Base-by-base conservation (phyloP, 1,140 invertebrate species). In the Physella acuta region DNA sequence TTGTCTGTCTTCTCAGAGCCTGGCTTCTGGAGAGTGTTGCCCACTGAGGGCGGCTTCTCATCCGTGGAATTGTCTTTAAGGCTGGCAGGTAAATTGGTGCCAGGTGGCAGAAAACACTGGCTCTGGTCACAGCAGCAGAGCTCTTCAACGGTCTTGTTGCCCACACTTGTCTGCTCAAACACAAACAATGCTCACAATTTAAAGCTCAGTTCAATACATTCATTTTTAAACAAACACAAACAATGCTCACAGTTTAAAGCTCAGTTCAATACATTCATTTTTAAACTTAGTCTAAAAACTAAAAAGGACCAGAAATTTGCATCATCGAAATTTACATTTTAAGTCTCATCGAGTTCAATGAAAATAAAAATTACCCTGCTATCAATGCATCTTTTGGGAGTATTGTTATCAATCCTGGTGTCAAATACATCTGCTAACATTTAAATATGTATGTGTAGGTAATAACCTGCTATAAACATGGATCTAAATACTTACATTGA, bases 401-500 rank as follows among this genome's bases (percentile, higher is more conserved):
- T n/a, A n/a, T n/a, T n/a, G n/a, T n/a, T n/a, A n/a, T n/a, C n/a
- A n/a, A n/a, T n/a, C n/a, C n/a, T n/a, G n/a, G n/a, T n/a, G n/a
- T n/a, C n/a, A n/a, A n/a, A n/a, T n/a, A n/a, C n/a, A n/a, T n/a
- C n/a, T n/a, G n/a, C n/a, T n/a, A n/a, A n/a, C n/a, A n/a, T n/a
- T n/a, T n/a, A n/a, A n/a, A n/a, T n/a, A n/a, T n/a, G n/a, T n/a
- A n/a, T n/a, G n/a, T n/a, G n/a, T n/a, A n/a, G n/a, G n/a, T n/a
- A n/a, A n/a, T n/a, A n/a, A n/a, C n/a, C n/a, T n/a, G n/a, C n/a
- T n/a, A n/a, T n/a, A n/a, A n/a, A n/a, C n/a, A n/a, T n/a, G n/a
- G n/a, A n/a, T n/a, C n/a, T n/a, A n/a, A n/a, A n/a, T n/a, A 67
- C 64, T 67, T 56, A 67, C 64, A 14, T 20, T 56, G 26, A 34